Evolutionary conservation across 23 tunicate species (phyloP), one percentile per base, ranked within the genome.

Genomic region (Clavelina lepadiformis): DNA sequence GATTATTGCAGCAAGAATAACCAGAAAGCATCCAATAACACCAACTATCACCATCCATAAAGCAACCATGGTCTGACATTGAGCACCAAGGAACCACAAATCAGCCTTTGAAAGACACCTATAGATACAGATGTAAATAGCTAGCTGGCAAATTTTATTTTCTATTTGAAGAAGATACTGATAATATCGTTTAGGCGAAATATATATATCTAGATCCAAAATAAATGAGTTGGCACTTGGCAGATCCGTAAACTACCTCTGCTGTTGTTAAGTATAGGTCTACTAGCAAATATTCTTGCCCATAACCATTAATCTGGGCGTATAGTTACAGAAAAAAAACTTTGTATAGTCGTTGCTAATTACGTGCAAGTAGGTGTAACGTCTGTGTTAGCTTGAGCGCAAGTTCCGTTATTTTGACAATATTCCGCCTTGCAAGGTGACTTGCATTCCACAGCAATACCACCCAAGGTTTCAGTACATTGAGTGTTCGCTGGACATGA

Each of bases 301-400:
- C n/a, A n/a, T n/a, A n/a, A n/a, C n/a, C n/a, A n/a, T n/a, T n/a
- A n/a, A n/a, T n/a, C n/a, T n/a, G n/a, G n/a, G n/a, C n/a, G n/a
- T n/a, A n/a, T n/a, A n/a, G n/a, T n/a, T n/a, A n/a, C n/a, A n/a
- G n/a, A n/a, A n/a, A n/a, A n/a, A n/a, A n/a, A n/a, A n/a, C n/a
- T n/a, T n/a, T n/a, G n/a, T n/a, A n/a, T n/a, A n/a, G n/a, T n/a
- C n/a, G n/a, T n/a, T n/a, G 49, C 15, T 41, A 41, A 82, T 60
- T 61, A 88, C 96, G 71, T 73, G 88, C 96, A 88, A 6, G 73
- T 60, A 8, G 96, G 96, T 20, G 38, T 2, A 4, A 15, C 24
- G 23, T 58, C 30, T 1, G 34, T 47, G 33, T 65, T 27, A 3
- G 59, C 68, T 18, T 63, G 68, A 3, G 68, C 49, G 23, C 68